A percentile compares a stretch with the other conserved stretches of the same genome.
Conservation (phyloP, 2,113 vertebrate genomes). For the Rhea americana region DNA sequence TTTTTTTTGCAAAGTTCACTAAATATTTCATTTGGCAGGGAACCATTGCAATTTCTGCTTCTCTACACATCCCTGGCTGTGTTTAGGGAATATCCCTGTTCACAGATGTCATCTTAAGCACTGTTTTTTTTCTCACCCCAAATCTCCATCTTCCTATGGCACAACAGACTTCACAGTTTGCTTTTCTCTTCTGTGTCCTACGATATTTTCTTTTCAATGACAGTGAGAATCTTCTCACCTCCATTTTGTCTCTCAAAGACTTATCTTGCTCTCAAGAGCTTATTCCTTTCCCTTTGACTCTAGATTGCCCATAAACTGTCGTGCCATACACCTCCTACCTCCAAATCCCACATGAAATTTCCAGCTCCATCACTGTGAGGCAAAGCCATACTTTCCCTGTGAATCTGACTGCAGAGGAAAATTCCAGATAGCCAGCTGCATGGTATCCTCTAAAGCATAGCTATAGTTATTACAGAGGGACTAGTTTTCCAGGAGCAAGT, state of each 20-base stretch:
- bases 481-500: not conserved
- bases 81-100: not conserved
- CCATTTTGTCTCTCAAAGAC: not conserved
- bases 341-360: not conserved
- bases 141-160: not conserved
- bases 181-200: not conserved
- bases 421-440: not conserved
- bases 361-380: not conserved
- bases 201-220: rapidly evolving
- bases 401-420: not conserved
- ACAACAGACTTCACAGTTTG: not conserved
- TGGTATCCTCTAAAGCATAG: not conserved
- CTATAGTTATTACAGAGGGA: rapidly evolving
- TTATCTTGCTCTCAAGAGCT: not conserved
- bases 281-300: not conserved
- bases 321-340: not conserved
- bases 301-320: rapidly evolving
- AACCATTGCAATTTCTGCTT: not conserved
- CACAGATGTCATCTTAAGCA: not conserved
- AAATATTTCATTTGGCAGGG: not conserved
- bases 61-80: not conserved
- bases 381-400: not conserved
- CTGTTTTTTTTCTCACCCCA: not conserved
- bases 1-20: not conserved
- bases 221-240: not conserved